Percentiles rank a stretch among this genome's conserved stretches.
These are phyloP conservation scores for Lamprotornis superbus DNA, from an alignment of 2,113 vertebrate species.

Conservation along the genomic window DNA sequence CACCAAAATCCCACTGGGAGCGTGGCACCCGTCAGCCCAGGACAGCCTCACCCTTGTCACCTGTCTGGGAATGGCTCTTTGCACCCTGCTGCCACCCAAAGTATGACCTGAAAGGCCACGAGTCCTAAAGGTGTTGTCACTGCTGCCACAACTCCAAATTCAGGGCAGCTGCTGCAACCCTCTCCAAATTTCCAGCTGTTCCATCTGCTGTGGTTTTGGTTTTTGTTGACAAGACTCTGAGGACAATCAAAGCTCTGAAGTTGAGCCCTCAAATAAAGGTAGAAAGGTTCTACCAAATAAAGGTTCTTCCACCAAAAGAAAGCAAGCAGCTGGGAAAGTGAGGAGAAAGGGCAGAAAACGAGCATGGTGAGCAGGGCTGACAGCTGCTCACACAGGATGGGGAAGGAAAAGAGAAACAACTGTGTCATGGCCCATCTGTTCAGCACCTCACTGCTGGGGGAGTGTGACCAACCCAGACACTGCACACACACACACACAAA, in stretches of 20 bases:
- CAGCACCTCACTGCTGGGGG: neutral
- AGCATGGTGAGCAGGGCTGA: neutral
- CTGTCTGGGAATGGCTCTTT: neutral
- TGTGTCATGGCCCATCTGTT: neutral
- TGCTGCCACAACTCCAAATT: neutral
- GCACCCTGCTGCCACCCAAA: neutral
- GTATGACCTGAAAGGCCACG: neutral
- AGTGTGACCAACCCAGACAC: neutral
- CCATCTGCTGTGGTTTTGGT: neutral
- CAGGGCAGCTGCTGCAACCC: neutral
- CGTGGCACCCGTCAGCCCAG: fast-evolving
- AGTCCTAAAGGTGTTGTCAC: neutral
- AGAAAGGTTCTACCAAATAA: neutral
- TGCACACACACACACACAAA: neutral
- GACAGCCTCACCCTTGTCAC: neutral
- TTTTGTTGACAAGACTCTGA: neutral
- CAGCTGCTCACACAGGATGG: neutral
- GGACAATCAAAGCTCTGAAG: neutral
- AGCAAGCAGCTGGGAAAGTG: neutral
- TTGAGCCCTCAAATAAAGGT: neutral
- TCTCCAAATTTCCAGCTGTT: neutral
- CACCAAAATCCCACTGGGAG: fast-evolving
- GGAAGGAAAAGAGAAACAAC: neutral
- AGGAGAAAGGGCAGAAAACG: neutral
- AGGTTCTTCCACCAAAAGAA: neutral